phyloP scores from a whole-genome alignment of 2,888 invertebrate genomes.

The Drosophila borealis region DNA sequence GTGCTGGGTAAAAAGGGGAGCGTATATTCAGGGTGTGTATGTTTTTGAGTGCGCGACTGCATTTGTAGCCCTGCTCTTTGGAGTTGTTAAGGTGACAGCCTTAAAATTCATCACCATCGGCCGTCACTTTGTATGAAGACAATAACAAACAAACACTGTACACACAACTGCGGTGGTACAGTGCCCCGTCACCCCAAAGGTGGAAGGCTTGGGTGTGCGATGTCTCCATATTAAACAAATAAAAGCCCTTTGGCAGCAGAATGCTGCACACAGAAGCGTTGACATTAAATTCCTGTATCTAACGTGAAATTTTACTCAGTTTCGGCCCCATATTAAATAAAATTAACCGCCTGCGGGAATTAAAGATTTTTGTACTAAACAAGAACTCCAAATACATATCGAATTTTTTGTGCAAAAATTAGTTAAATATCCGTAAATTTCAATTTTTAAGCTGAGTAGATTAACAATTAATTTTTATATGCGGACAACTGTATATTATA shows the following conservation, averaged over 20 bases:
- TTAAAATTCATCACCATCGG: constrained; percentile 41
- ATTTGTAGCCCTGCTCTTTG: constrained; percentile 27
- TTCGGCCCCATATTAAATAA: background rate
- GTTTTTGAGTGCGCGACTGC: constrained; percentile 22
- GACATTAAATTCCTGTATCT: constrained; percentile 39
- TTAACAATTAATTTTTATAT: too few relatives aligned
- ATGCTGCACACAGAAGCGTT: constrained; percentile 54
- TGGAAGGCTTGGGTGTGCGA: background rate
- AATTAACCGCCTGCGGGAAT: background rate
- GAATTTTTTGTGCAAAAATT: too few relatives aligned
- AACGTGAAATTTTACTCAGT: constrained; percentile 3
- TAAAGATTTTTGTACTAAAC: background rate
- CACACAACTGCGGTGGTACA: constrained; percentile 8
- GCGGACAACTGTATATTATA: too few relatives aligned
- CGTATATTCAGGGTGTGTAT: constrained; percentile 6
- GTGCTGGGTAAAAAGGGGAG: constrained; percentile 18
- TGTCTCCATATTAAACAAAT: constrained; percentile 54
- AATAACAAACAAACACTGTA: constrained; percentile 39
- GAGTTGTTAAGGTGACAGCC: constrained; percentile 20
- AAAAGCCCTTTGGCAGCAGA: constrained; percentile 35
- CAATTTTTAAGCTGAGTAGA: too few relatives aligned
- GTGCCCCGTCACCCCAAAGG: background rate
- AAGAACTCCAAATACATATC: background rate
- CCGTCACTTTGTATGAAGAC: constrained; percentile 41
- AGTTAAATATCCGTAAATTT: too few relatives aligned